Conservation (phyloP, 2,113 vertebrate species). For the Genyomyrus donnyi region DNA sequence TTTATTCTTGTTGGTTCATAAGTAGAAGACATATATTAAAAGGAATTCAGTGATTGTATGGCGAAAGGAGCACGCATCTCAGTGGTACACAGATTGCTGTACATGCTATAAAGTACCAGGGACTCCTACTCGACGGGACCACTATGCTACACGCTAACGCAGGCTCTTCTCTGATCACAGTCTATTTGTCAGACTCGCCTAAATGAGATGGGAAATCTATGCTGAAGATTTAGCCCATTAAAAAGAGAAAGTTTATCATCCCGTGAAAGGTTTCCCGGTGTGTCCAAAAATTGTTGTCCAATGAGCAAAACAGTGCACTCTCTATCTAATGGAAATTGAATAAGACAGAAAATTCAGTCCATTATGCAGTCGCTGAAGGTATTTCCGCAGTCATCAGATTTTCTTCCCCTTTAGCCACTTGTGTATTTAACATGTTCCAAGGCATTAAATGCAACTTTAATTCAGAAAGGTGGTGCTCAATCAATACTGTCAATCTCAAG, state of each 20-base stretch:
- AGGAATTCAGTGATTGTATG: background rate
- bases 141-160: background rate
- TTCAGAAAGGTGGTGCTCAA: background rate
- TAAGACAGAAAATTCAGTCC: background rate
- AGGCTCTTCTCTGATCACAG: background rate
- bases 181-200: background rate
- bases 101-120: background rate
- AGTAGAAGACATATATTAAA: background rate
- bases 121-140: no score
- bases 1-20: background rate
- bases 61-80: background rate
- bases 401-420: background rate
- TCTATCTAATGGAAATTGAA: slow-evolving; percentile 2
- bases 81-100: background rate
- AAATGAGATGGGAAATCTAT: background rate
- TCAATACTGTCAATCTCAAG: background rate
- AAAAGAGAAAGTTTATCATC: background rate
- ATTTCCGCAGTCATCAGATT: background rate
- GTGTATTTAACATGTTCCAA: background rate
- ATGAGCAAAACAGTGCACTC: background rate
- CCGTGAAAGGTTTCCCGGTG: background rate
- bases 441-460: background rate
- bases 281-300: background rate
- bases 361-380: background rate
- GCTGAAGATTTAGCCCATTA: background rate